phyloP scores from a whole-genome alignment of 2,797 vertebrate species.

The Ctenopoma kingsleyae region DNA sequence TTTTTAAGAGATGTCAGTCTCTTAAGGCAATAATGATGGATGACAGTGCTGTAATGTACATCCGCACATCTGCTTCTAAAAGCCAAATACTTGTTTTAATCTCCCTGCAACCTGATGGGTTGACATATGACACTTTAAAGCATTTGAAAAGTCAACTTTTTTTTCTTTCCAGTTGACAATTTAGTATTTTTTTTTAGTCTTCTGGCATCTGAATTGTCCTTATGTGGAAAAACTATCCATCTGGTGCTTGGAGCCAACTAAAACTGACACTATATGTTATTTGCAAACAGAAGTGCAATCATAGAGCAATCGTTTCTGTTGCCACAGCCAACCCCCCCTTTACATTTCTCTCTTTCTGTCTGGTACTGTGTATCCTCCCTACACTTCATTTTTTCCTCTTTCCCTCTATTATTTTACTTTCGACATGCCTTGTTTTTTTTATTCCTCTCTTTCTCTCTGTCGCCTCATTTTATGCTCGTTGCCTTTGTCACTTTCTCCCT shows the following conservation, averaged over 20 bases:
- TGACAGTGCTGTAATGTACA: conserved; percentile 29
- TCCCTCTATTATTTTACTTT: conserved; percentile 60
- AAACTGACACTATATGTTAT: conserved; percentile 74
- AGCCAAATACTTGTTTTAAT: conserved; percentile 66
- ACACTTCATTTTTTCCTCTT: conserved; percentile 16
- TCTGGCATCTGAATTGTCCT: conserved; percentile 62
- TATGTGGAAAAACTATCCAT: conserved; percentile 65
- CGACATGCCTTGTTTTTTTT: conserved; percentile 29
- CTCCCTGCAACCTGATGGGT: conserved; percentile 50
- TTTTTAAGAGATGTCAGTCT: conserved; percentile 35
- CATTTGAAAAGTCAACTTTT: conserved; percentile 56
- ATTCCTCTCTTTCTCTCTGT: conserved; percentile 47
- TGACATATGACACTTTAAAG: conserved; percentile 62
- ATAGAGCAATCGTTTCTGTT: conserved; percentile 60
- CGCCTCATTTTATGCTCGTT: conserved; percentile 60
- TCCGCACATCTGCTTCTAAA: conserved; percentile 37
- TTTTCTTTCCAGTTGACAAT: conserved; percentile 60
- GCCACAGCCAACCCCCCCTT: conserved; percentile 51
- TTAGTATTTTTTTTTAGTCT: conserved; percentile 39
- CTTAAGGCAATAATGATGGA: conserved; percentile 39
- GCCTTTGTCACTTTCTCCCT: conserved; percentile 58
- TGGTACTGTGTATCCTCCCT: conserved; percentile 32
- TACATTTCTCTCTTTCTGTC: conserved; percentile 43
- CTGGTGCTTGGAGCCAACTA: conserved; percentile 57
- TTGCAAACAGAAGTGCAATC: conserved; percentile 68